A percentile compares a stretch with the other conserved stretches of the same genome.
Evolutionary conservation across 2,113 vertebrate genomes (phyloP).

Genomic region (Crotalus tigris): DNA sequence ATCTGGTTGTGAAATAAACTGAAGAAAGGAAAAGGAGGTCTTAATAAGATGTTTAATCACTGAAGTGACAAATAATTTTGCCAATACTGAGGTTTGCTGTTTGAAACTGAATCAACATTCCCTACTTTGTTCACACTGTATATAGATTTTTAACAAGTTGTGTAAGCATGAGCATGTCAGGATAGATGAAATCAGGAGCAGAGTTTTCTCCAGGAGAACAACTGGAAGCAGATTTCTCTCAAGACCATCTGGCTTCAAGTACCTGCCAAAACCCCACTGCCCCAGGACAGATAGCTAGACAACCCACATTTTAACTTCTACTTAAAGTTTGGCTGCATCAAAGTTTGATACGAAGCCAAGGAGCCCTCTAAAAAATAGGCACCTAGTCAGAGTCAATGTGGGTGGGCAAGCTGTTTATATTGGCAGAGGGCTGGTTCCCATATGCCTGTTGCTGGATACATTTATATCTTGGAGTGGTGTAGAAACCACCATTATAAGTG

Average conservation of each 20-base stretch:
- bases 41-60: slow-evolving; percentile 5
- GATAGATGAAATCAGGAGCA: slow-evolving; percentile 13
- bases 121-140: not conserved
- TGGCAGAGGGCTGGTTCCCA: accelerated
- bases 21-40: not conserved
- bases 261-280: slow-evolving; percentile 32
- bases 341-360: slow-evolving; percentile 40
- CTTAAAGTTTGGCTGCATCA: not conserved
- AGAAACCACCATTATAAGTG: slow-evolving; percentile 10
- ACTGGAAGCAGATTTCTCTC: slow-evolving; percentile 30
- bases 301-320: slow-evolving; percentile 33
- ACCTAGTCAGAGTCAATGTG: slow-evolving; percentile 22
- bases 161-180: not conserved
- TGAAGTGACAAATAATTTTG: not conserved
- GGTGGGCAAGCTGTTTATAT: not conserved
- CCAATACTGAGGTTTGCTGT: not conserved
- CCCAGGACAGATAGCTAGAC: slow-evolving; percentile 41
- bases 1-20: not conserved
- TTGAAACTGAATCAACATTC: not conserved
- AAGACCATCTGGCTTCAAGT: slow-evolving; percentile 34
- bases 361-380: slow-evolving; percentile 13
- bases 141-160: slow-evolving; percentile 17
- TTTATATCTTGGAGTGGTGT: slow-evolving; percentile 9
- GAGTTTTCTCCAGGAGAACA: slow-evolving; percentile 43
- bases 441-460: slow-evolving; percentile 12